These are phyloP conservation scores for Stictocephala bisonia DNA, from an alignment of 2,888 invertebrate species.

Conservation along the genomic window DNA sequence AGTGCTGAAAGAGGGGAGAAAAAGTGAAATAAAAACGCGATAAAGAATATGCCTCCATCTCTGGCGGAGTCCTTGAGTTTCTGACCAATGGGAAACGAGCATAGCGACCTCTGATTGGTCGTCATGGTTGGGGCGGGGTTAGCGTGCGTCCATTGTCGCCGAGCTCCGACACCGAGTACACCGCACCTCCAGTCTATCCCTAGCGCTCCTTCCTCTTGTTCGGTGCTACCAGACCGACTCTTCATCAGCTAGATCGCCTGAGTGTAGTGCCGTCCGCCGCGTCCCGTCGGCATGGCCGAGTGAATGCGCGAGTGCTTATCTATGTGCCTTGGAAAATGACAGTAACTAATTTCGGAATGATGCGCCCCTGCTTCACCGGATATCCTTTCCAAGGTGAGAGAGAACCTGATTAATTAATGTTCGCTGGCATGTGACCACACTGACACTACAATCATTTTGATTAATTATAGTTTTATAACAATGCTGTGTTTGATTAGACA, in stretches of 20 bases:
- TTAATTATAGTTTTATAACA: no score
- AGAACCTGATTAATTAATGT: neutral
- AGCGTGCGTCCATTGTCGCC: neutral
- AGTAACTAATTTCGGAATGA: constrained; percentile 64
- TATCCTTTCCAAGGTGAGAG: constrained; percentile 66
- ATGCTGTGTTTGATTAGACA: no score
- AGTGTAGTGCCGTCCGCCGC: no score
- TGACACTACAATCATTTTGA: no score
- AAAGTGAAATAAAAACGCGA: constrained; percentile 6
- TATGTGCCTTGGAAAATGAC: constrained; percentile 62
- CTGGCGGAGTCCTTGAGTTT: neutral
- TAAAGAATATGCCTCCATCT: constrained; percentile 21
- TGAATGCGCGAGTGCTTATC: constrained; percentile 33
- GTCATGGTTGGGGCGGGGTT: neutral
- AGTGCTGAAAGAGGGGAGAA: neutral
- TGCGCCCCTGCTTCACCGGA: constrained; percentile 65
- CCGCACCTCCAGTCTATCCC: neutral
- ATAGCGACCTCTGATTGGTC: neutral
- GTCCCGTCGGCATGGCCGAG: constrained; percentile 2
- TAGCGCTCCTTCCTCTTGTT: no score
- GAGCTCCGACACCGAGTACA: neutral
- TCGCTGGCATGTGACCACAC: no score
- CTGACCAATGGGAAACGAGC: constrained; percentile 13
- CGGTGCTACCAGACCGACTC: no score
- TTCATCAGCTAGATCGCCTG: no score